Conservation (phyloP, 2,888 invertebrate genomes). For the Pristionchus entomophagus region DNA sequence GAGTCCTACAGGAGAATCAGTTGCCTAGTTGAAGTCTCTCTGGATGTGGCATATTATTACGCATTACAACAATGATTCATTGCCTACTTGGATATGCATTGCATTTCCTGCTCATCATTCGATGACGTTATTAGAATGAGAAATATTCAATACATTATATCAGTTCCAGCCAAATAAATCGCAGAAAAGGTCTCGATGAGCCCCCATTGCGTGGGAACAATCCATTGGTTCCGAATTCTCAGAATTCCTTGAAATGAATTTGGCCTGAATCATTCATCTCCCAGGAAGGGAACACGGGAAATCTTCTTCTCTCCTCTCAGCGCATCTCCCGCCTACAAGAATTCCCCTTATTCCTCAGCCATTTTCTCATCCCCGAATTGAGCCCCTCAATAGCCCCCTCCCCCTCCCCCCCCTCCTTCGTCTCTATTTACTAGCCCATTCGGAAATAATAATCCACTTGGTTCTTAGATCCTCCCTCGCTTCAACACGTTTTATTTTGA, state of each 20-base stretch:
- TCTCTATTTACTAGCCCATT: background rate
- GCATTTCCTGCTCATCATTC: too few species aligned
- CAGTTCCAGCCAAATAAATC: too few species aligned
- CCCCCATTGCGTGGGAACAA: too few species aligned
- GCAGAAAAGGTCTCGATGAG: too few species aligned
- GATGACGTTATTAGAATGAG: too few species aligned
- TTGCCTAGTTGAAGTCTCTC: too few species aligned
- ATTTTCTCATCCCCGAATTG: background rate
- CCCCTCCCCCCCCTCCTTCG: background rate
- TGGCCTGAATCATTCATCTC: conserved; percentile 1
- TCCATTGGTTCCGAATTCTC: too few species aligned
- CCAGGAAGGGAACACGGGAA: background rate
- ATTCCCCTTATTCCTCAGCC: background rate
- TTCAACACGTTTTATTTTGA: background rate
- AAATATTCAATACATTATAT: too few species aligned
- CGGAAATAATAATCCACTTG: conserved; percentile 18
- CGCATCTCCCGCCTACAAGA: background rate
- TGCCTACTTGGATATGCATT: too few species aligned
- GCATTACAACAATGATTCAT: too few species aligned
- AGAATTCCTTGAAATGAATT: background rate
- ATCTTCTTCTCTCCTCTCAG: background rate
- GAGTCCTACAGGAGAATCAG: background rate
- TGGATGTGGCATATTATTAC: too few species aligned
- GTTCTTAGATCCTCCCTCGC: background rate
- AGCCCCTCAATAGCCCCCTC: conserved; percentile 8